Evolutionary conservation across 53 echinoderm and acorn worm genomes (phyloP), one percentile per base, ranked within the genome.

Genomic region (Echinarachnius parma): DNA sequence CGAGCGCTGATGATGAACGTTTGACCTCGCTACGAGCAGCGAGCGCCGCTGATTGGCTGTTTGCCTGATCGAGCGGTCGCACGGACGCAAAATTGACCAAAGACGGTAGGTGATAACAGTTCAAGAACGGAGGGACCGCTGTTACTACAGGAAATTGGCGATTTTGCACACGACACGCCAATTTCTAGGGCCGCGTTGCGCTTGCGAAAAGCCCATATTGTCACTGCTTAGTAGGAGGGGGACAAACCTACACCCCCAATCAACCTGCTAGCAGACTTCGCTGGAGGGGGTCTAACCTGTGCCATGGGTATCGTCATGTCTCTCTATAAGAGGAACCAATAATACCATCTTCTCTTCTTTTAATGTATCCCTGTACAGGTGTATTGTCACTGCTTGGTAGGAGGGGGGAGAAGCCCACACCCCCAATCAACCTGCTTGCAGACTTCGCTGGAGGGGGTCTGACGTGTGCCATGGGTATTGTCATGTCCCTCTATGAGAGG

Each of bases 401-500:
- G 18, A 65, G 62, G 36, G 98, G 86, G 3, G 98, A 92, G 59
- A 98, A 83, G 8, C 98, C 98, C 3, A 2, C 54, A 9, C 64
- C 91, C 4, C 98, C 98, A 3, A 59, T 86, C 56, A 96, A 98
- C 67, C 82, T 88, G 7, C 20, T 98, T 15, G 91, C 82, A 3
- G 98, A 98, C 80, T 98, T 98, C 83, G 98, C 91, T 42, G 98
- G 98, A 39, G 98, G 98, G 30, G 98, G 98, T 21, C 29, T 98
- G 74, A 83, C 86, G 44, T 98, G 98, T 81, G 83, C 83, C 13
- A 61, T 98, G 56, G 98, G 98, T 3, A 82, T 98, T 31, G 42
- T 84, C 31, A 82, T 92, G 72, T 85, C 91, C 7, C 67, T 98
- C 21, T 64, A 83, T 47, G 98, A 98, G 66, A 82, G 91, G 54